Evolutionary conservation across 2,113 vertebrate genomes (phyloP).

Genomic region (Malurus elegans): DNA sequence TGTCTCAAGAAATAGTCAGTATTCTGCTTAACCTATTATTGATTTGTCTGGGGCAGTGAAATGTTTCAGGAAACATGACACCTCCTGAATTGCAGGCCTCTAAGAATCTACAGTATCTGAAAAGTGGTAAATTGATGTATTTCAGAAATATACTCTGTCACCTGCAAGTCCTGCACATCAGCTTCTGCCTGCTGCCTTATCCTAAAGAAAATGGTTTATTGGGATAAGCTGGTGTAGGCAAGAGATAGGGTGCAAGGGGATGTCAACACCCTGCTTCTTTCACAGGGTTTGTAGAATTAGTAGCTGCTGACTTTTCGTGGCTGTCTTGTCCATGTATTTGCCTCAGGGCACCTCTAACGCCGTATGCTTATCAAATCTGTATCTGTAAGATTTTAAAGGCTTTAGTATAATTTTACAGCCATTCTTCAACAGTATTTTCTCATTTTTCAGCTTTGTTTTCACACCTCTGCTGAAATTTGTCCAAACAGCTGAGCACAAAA

Average conservation of each 20-base stretch:
- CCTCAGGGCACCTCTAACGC: background rate
- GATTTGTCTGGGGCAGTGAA: background rate
- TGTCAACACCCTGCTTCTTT: background rate
- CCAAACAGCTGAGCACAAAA: constrained; percentile 6
- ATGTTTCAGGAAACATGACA: background rate
- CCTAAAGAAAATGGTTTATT: background rate
- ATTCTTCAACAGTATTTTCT: background rate
- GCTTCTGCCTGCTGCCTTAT: fast-evolving
- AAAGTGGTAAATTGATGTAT: background rate
- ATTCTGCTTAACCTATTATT: background rate
- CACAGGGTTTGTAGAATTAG: background rate
- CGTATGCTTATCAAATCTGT: background rate
- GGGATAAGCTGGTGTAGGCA: background rate
- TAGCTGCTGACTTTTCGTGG: background rate
- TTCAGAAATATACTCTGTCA: background rate
- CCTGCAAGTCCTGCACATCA: background rate
- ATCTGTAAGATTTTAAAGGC: background rate
- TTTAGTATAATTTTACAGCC: background rate
- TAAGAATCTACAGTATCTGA: background rate
- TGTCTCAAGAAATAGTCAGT: background rate
- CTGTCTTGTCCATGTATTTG: background rate
- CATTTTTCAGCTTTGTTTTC: background rate
- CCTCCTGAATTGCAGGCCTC: background rate
- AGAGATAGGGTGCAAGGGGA: background rate
- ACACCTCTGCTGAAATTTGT: constrained; percentile 1